phyloP scores from a whole-genome alignment of 2,797 vertebrate species.

The Stomatorhinus walkeri region DNA sequence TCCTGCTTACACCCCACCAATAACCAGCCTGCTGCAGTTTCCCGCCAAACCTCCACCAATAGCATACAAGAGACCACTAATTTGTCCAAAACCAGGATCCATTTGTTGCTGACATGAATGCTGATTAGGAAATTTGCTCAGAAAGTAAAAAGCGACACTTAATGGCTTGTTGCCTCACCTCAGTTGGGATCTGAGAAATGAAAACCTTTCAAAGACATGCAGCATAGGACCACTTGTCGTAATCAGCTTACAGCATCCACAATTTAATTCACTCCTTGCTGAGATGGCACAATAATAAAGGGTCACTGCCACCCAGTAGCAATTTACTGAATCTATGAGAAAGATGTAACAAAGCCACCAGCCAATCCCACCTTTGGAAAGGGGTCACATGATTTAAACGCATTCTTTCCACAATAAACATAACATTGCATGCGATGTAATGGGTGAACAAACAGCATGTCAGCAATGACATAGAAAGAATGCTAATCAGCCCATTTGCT shows the following conservation, averaged over 20 bases:
- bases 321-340: background rate
- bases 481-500: background rate
- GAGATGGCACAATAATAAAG: background rate
- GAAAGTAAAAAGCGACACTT: background rate
- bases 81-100: slow-evolving; percentile 6
- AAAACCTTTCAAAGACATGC: background rate
- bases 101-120: slow-evolving; percentile 16
- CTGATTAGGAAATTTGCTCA: slow-evolving; percentile 16
- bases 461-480: background rate
- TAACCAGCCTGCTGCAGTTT: background rate
- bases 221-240: background rate
- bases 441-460: background rate
- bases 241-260: background rate
- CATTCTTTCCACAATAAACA: background rate
- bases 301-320: background rate
- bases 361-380: background rate
- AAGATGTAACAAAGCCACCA: background rate
- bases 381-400: background rate
- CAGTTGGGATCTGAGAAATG: background rate
- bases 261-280: background rate
- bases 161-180: background rate
- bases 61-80: slow-evolving; percentile 20
- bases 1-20: background rate
- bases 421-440: background rate
- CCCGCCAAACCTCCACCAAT: slow-evolving; percentile 16